Conservation (phyloP, 1,140 invertebrate species). For the Bombus confusus region DNA sequence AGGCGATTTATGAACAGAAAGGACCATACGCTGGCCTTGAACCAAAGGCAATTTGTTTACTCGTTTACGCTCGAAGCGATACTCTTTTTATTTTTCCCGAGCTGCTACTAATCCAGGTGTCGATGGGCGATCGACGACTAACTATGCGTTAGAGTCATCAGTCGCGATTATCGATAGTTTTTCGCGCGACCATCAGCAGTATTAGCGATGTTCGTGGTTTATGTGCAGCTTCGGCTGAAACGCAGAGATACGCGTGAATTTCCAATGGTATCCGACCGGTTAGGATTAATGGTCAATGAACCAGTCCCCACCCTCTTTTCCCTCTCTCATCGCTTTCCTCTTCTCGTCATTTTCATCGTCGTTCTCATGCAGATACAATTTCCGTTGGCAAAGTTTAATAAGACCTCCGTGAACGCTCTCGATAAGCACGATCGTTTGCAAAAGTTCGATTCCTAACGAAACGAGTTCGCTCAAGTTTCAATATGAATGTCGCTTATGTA, state of each 20-base stretch:
- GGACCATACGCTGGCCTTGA: background rate
- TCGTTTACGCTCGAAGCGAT: too few relatives aligned
- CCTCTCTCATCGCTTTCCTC: background rate
- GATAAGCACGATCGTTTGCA: background rate
- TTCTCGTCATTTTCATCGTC: background rate
- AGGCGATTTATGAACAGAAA: background rate
- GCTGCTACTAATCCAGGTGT: background rate
- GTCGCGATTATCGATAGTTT: slow-evolving; percentile 37
- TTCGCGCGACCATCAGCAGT: background rate
- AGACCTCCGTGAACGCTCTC: background rate
- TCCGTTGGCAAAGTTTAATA: background rate
- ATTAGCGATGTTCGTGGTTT: slow-evolving; percentile 26
- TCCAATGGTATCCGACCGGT: slow-evolving; percentile 28
- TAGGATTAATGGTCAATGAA: slow-evolving; percentile 53
- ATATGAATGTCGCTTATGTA: background rate
- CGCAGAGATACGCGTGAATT: slow-evolving; percentile 39
- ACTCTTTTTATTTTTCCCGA: background rate
- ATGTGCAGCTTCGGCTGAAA: slow-evolving; percentile 14
- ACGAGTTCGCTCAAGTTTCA: slow-evolving; percentile 5
- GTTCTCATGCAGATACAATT: background rate
- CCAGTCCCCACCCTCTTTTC: background rate
- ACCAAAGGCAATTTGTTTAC: background rate
- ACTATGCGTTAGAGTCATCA: background rate
- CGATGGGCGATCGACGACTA: background rate
- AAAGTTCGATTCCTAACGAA: background rate